phyloP scores from a whole-genome alignment of 2,888 invertebrate species.

The Cenopis cana region DNA sequence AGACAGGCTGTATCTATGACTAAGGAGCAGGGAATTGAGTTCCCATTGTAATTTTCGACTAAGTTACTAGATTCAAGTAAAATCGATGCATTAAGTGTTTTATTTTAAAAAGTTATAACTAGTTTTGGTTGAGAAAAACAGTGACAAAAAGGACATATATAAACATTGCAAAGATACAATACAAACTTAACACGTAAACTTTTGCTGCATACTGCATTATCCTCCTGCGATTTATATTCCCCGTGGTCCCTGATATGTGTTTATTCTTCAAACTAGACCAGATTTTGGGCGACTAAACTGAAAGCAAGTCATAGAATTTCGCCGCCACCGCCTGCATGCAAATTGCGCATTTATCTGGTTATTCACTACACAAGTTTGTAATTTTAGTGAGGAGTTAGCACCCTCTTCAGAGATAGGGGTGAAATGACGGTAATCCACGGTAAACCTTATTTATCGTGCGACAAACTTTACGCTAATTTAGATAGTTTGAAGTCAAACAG shows the following conservation, averaged over 20 bases:
- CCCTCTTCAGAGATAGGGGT: constrained; percentile 24
- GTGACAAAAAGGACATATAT: too few species aligned
- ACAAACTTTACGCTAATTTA: constrained; percentile 31
- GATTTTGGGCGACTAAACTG: constrained; percentile 24
- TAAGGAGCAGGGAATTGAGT: background rate
- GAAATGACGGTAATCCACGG: constrained; percentile 21
- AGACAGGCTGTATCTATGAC: constrained; percentile 9
- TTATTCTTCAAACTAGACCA: constrained; percentile 9
- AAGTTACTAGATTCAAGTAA: too few species aligned
- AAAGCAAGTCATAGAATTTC: constrained; percentile 25
- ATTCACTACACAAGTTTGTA: constrained; percentile 37
- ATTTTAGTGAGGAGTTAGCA: constrained; percentile 30
- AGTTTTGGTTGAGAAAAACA: background rate
- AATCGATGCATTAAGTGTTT: background rate
- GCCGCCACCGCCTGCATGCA: constrained; percentile 27
- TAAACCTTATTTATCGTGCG: constrained; percentile 20
- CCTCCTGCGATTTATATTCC: background rate
- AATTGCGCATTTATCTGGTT: constrained; percentile 38
- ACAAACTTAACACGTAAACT: background rate
- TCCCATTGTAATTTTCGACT: background rate
- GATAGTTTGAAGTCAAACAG: constrained; percentile 7
- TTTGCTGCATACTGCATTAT: background rate
- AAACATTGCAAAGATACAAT: background rate
- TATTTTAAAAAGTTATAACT: background rate
- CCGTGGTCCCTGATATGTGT: constrained; percentile 2